Percentiles rank a stretch among this genome's conserved stretches.
phyloP scores from a whole-genome alignment of 2,113 vertebrate genomes.

The Spheniscus mendiculus region DNA sequence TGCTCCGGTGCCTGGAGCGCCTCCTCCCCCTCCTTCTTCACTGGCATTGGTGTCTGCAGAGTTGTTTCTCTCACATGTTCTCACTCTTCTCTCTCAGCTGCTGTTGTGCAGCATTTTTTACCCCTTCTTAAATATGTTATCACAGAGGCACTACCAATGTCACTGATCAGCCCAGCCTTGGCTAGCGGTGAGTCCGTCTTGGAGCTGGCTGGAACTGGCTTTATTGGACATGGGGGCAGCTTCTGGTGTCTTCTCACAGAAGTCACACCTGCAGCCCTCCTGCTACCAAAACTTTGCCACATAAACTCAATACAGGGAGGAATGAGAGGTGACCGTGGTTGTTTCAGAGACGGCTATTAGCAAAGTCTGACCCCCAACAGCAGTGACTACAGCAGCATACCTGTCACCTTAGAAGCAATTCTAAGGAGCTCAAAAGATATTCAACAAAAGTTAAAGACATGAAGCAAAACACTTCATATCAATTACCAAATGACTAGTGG shows the following conservation, averaged over 20 bases:
- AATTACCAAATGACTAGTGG: not conserved
- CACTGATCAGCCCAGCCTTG: not conserved
- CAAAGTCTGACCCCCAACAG: not conserved
- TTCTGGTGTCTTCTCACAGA: not conserved
- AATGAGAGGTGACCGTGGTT: not conserved
- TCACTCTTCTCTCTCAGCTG: not conserved
- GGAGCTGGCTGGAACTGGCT: not conserved
- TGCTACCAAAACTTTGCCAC: not conserved
- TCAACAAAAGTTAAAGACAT: not conserved
- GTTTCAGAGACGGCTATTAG: not conserved
- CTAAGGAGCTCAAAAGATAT: not conserved
- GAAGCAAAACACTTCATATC: not conserved
- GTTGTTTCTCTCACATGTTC: not conserved
- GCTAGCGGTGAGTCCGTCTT: rapidly evolving
- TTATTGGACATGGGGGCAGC: not conserved
- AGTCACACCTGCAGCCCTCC: not conserved
- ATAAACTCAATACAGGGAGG: not conserved
- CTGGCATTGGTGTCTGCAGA: not conserved
- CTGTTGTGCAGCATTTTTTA: not conserved
- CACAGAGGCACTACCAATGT: not conserved
- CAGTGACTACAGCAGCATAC: not conserved
- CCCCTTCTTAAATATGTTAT: not conserved
- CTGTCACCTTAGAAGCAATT: not conserved
- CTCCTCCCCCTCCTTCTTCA: not conserved
- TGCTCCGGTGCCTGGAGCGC: rapidly evolving